These are phyloP conservation scores for Hydropotes inermis DNA, from an alignment of 2,113 vertebrate species.

Conservation along the genomic window DNA sequence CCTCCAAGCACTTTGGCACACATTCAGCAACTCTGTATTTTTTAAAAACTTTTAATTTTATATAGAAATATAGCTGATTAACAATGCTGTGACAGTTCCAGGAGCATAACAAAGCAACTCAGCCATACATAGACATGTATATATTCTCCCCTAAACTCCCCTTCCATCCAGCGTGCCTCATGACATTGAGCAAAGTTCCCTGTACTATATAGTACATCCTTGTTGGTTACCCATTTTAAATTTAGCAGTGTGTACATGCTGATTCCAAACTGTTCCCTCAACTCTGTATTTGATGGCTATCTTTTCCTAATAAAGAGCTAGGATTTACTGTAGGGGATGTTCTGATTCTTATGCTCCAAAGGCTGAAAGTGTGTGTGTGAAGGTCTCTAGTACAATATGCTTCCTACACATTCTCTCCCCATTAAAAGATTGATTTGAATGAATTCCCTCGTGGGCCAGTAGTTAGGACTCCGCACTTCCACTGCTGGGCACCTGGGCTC, in stretches of 20 bases:
- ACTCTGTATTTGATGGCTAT: neutral
- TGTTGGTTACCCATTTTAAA: neutral
- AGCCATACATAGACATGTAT: neutral
- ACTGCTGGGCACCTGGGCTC: neutral
- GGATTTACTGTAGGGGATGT: neutral
- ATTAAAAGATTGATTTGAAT: neutral
- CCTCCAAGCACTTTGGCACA: neutral
- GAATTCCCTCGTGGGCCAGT: neutral
- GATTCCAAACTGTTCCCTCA: neutral
- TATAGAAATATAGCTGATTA: neutral
- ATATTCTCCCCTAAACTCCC: neutral
- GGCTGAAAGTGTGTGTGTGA: neutral
- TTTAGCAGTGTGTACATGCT: neutral
- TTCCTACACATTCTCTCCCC: neutral
- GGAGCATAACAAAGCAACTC: neutral
- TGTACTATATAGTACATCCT: neutral
- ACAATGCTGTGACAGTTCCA: neutral
- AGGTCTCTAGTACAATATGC: neutral
- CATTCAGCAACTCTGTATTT: neutral
- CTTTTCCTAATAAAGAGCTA: neutral
- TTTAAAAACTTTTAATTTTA: neutral
- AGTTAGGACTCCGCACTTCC: neutral
- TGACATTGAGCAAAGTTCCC: neutral
- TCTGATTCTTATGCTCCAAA: neutral
- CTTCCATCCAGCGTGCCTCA: neutral